Base-by-base conservation (phyloP, 2,888 invertebrate genomes). In the Campoplex nolae region DNA sequence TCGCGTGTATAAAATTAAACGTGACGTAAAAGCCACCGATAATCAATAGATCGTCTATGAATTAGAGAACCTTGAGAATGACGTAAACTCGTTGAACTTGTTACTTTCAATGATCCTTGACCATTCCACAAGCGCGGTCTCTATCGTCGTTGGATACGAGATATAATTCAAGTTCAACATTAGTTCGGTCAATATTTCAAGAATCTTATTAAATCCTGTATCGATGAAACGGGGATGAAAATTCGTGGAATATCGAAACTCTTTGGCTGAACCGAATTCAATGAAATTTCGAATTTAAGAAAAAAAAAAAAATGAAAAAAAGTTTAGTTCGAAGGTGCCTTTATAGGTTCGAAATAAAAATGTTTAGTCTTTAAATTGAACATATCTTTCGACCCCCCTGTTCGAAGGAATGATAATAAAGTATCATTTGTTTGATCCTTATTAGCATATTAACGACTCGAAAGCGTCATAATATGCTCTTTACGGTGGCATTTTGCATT, bases 1-100 rank as follows among this genome's bases (percentile, higher is more conserved):
- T 32, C 38, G n/a, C 23, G 35, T 67, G 35, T 18, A 67, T 45
- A 2, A 48, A 32, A 68, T 58, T 32, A 51, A 1, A 23, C n/a
- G 28, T 76, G 76, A 76, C 65, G 84, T 81, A 68, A 18, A 51
- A 23, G 23, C 23, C 9, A 16, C 76, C 81, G 62, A 84, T 87
- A 87, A 84, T 87, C 84, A 74, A 87, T 87, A 78, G 2, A n/a
- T 38, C 38, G 9, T 77, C 35, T 62, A 77, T 51, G 77, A 86
- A 82, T 82, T 48, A 48, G 38, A 56, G 68, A 62, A 70, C 78
- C 82, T 83, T 82, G 54, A 78, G 65, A 48, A 28, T 79, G 77
- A 75, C 75, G 83, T 56, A 71, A 71, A 67, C 85, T 77, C 77
- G 70, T 28, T 58, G 71, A 86, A 86, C 86, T 82, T 82, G 75